Evolutionary conservation across 1,140 invertebrate genomes (phyloP), one percentile per base, ranked within the genome.

Genomic region (Penaeus chinensis): DNA sequence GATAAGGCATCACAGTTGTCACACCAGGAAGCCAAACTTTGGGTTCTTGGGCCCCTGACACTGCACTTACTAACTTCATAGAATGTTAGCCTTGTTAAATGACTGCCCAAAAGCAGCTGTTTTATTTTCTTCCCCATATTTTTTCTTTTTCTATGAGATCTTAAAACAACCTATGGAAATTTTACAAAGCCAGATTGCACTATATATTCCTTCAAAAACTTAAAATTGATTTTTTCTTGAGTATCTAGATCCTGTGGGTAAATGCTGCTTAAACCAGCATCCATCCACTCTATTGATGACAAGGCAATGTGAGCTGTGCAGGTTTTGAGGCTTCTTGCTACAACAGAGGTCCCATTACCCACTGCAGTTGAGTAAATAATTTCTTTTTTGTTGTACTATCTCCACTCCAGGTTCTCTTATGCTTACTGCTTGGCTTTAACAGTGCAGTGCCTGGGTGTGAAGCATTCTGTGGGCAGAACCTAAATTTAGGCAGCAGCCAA

Each of bases 1-100:
- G 62, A 87, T 87, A 87, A 87, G 85, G 85, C 85, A 87, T 87
- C 85, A 87, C 85, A 87, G 85, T 87, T 87, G 69, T 82, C 80
- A 87, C 79, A 82, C 79, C 69, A 87, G 80, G 79, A 82, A 87
- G 85, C 69, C 79, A 82, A 82, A 60, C 42, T 82, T 82, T 74
- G 66, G 84, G 84, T 66, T 85, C 84, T 85, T 85, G 84, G 84
- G 84, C 77, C 60, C 74, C 83, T 63, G 47, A 65, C 60, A 20
- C 84, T 79, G 76, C 77, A 85, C 24, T 74, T 74, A 74, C 19
- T 74, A 74, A 37, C 69, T 37, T 74, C n/a, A 47, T 47, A 54
- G 54, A 78, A 60, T 24, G 27, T 78, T 54, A 78, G 77, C 77
- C 77, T 78, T 60, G 27, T 78, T 47, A 47, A 47, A 47, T 47